These are phyloP conservation scores for Augiades crinisus DNA, from an alignment of 2,888 invertebrate genomes.

Conservation along the genomic window DNA sequence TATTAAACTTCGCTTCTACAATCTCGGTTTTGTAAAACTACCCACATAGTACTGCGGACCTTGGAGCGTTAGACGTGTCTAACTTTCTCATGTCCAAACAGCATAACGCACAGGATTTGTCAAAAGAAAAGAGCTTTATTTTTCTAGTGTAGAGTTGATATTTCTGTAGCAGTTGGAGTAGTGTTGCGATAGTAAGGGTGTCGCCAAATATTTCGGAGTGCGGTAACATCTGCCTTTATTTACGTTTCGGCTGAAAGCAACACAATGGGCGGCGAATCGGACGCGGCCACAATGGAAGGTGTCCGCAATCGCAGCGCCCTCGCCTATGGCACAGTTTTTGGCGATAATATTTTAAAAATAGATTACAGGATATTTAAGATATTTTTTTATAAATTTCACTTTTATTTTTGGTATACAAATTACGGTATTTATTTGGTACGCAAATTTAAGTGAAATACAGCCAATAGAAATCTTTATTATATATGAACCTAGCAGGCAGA, in stretches of 20 bases:
- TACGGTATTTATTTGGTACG: too few species aligned
- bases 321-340: slow-evolving; percentile 9
- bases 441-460: too few species aligned
- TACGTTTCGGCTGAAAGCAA: slow-evolving; percentile 76
- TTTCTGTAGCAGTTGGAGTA: slow-evolving; percentile 34
- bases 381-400: too few species aligned
- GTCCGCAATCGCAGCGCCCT: slow-evolving; percentile 37
- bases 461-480: too few species aligned
- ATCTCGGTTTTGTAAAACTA: slow-evolving; percentile 76
- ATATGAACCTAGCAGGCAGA: too few species aligned
- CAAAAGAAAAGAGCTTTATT: slow-evolving; percentile 33
- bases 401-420: too few species aligned
- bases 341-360: too few species aligned
- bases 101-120: slow-evolving; percentile 16
- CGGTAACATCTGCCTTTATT: slow-evolving; percentile 80
- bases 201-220: slow-evolving; percentile 59
- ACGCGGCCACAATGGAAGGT: slow-evolving; percentile 57
- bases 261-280: slow-evolving; percentile 72
- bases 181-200: slow-evolving; percentile 33
- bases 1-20: slow-evolving; percentile 68
- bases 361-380: too few species aligned
- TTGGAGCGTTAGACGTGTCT: slow-evolving; percentile 43
- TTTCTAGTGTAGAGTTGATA: slow-evolving; percentile 33
- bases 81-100: slow-evolving; percentile 29
- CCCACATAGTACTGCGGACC: slow-evolving; percentile 60